phyloP scores from a whole-genome alignment of 92 coral and sea anemone genomes.

The Epizoanthus ramosus region DNA sequence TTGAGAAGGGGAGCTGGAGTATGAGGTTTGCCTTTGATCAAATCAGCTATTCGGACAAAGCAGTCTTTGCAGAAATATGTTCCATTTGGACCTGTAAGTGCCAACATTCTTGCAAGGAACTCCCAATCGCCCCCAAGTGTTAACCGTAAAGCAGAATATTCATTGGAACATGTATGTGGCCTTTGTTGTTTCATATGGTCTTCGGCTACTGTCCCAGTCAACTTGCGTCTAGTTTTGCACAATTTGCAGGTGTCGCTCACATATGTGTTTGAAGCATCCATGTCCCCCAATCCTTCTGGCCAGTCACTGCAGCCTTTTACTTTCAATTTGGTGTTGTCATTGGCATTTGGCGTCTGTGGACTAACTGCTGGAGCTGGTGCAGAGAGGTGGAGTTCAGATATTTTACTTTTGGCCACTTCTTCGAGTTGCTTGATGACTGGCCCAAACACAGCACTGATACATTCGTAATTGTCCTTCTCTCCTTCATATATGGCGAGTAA shows the following conservation, averaged over 20 bases:
- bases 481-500: too few relatives aligned
- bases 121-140: conserved; percentile 46
- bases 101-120: conserved; percentile 42
- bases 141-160: background rate
- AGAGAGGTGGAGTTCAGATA: too few relatives aligned
- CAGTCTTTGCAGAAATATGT: conserved; percentile 48
- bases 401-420: background rate
- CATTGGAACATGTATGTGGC: too few relatives aligned
- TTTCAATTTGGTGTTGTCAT: too few relatives aligned
- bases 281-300: background rate
- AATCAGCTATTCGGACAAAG: conserved; percentile 16
- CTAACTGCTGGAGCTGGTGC: too few relatives aligned
- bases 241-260: background rate
- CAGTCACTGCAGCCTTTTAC: conserved; percentile 1
- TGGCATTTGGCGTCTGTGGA: too few relatives aligned
- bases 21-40: conserved; percentile 44
- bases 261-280: background rate
- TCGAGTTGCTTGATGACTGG: conserved; percentile 16
- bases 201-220: background rate
- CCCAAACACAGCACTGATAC: conserved; percentile 13
- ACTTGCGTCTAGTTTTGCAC: background rate
- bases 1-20: conserved; percentile 33
- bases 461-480: too few relatives aligned
- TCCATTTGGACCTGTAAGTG: conserved; percentile 57
- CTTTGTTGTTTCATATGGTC: background rate